Conservation (phyloP, 2,888 invertebrate genomes). For the Trisateles emortualis region DNA sequence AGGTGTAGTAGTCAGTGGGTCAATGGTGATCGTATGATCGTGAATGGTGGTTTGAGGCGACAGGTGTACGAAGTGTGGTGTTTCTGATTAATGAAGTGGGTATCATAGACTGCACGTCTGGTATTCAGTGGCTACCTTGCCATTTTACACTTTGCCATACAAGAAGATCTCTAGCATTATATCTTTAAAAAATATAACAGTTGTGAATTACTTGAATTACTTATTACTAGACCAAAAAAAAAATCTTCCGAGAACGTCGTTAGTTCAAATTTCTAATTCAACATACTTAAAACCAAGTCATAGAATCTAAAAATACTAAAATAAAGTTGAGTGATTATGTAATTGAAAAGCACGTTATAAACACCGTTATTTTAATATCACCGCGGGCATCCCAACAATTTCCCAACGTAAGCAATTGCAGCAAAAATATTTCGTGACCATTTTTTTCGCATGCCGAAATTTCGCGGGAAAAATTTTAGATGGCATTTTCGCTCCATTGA, state of each 20-base stretch:
- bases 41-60: background rate
- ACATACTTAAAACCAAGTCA: background rate
- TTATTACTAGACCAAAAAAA: background rate
- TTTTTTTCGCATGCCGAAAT: slow-evolving; percentile 27
- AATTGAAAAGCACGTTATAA: background rate
- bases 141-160: no score
- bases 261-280: background rate
- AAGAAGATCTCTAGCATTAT: no score
- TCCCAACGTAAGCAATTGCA: background rate
- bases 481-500: slow-evolving; percentile 33
- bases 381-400: slow-evolving; percentile 2
- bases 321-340: background rate
- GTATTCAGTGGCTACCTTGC: no score
- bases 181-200: no score
- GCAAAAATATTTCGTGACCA: background rate
- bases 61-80: background rate
- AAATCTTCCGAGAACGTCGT: background rate
- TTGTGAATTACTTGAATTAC: background rate
- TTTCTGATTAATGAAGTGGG: background rate
- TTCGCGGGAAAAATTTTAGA: slow-evolving; percentile 30
- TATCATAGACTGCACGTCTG: no score
- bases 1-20: slow-evolving; percentile 41
- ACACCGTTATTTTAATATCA: slow-evolving; percentile 1
- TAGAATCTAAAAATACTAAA: background rate
- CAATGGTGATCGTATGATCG: slow-evolving; percentile 26